phyloP scores from a whole-genome alignment of 2,888 invertebrate genomes.

The Amorpha juglandis region DNA sequence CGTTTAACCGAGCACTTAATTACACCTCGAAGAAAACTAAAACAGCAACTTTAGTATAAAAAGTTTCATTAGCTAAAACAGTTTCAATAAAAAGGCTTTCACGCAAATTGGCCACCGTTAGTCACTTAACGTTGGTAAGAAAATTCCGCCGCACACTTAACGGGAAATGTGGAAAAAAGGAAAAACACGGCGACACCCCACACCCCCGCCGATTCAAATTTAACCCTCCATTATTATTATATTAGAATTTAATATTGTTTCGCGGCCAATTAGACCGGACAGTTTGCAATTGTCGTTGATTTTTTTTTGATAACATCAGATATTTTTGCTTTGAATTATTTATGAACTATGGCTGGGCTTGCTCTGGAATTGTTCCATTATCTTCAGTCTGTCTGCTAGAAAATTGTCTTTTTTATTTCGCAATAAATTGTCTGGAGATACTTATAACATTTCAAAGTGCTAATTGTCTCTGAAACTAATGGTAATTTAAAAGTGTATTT shows the following conservation, averaged over 20 bases:
- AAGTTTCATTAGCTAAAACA: slow-evolving; percentile 41
- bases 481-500: neutral
- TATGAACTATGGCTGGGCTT: slow-evolving; percentile 8
- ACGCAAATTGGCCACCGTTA: slow-evolving; percentile 49
- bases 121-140: slow-evolving; percentile 55
- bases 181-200: neutral
- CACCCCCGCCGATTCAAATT: slow-evolving; percentile 38
- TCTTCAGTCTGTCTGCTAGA: slow-evolving; percentile 15
- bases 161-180: slow-evolving; percentile 49
- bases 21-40: slow-evolving; percentile 13
- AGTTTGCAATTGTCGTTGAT: slow-evolving; percentile 39
- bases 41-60: slow-evolving; percentile 22
- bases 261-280: slow-evolving; percentile 32
- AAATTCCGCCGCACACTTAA: slow-evolving; percentile 54
- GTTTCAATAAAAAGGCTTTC: slow-evolving; percentile 39
- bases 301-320: slow-evolving; percentile 23
- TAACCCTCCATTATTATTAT: slow-evolving; percentile 41
- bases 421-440: slow-evolving; percentile 3
- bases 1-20: slow-evolving; percentile 14
- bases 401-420: slow-evolving; percentile 12
- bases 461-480: neutral
- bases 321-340: slow-evolving; percentile 22
- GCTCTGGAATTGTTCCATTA: slow-evolving; percentile 13
- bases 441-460: slow-evolving; percentile 12
- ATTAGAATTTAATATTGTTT: slow-evolving; percentile 29